Evolutionary conservation across 2,113 vertebrate species (phyloP).

Genomic region (Australoheros scitulus): DNA sequence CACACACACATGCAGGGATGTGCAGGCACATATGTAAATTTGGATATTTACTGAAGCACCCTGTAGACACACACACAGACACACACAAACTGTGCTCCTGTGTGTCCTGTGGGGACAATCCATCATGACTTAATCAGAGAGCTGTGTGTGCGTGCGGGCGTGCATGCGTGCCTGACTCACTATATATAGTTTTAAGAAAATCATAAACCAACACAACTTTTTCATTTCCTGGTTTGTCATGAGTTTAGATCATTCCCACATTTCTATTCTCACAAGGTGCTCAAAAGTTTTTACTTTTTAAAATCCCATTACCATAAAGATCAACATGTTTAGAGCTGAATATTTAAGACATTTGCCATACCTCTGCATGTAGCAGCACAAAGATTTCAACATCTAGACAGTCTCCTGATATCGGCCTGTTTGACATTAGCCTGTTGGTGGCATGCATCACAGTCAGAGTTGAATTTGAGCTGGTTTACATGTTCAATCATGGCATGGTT

Average conservation of each 20-base stretch:
- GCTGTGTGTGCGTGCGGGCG: slow-evolving; percentile 12
- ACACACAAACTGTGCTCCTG: background rate
- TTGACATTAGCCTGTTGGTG: background rate
- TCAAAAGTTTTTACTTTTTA: background rate
- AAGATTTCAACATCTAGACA: background rate
- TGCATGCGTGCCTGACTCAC: background rate
- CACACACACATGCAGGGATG: background rate
- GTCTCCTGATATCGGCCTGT: too few species aligned
- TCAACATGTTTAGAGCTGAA: too few species aligned
- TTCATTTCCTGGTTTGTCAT: background rate
- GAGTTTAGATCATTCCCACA: background rate
- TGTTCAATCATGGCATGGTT: too few species aligned
- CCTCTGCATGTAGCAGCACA: background rate
- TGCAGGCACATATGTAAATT: slow-evolving; percentile 29
- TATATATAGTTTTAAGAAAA: background rate
- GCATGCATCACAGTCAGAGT: background rate
- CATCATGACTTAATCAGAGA: slow-evolving; percentile 71
- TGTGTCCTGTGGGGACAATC: slow-evolving; percentile 46
- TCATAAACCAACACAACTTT: background rate
- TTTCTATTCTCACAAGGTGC: background rate
- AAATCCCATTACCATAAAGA: background rate
- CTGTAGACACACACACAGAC: slow-evolving; percentile 13
- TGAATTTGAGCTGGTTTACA: too few species aligned
- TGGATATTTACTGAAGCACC: slow-evolving; percentile 23
- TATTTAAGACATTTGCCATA: too few species aligned